Evolutionary conservation across 2,113 vertebrate species (phyloP), one percentile per base, ranked within the genome.

Genomic region (Hemibagrus wyckioides): DNA sequence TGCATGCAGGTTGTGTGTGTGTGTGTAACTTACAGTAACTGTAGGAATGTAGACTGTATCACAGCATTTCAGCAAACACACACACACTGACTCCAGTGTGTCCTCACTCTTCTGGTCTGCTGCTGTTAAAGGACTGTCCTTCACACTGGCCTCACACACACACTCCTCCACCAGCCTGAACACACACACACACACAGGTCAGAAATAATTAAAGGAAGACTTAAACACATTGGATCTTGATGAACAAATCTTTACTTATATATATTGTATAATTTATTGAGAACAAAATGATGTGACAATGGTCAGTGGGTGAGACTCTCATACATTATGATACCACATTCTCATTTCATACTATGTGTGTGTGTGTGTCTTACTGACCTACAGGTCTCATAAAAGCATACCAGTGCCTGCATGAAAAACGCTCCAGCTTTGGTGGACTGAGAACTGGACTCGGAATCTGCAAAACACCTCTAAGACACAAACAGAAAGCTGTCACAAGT

Each of bases 31-130:
- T 92, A 99, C 98, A 91, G 96, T 95, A 87, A 97, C 93, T 73
- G 96, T 93, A 28, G 97, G 98, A 89, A 99, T 97, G 93, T 96
- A 98, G 89, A 95, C 88, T 41, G 92, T 94, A 91, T 99, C 98
- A 88, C 97, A 99, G 91, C 94, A 94, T 89, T 84, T 95, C 88
- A 99, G 91, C 82, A 99, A 93, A 93, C 96, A 97, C 63, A 94
- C 93, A 87, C 97, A 97, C 91, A 99, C 96, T 84, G 94, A 95
- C 87, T 95, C 94, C 90, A 98, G 88, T 0, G 97, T 96, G 90
- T 97, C 95, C 90, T 93, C 94, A 36, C 91, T 94, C 80, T 94
- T 61, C 0, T 94, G 94, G 8, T 92, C 92, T 2, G 97, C 97
- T 88, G 97, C 96, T 84, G 96, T 97, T 90, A 98, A 99, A 48